Conservation (phyloP, 2,113 vertebrate species). For the Capra hircus region DNA sequence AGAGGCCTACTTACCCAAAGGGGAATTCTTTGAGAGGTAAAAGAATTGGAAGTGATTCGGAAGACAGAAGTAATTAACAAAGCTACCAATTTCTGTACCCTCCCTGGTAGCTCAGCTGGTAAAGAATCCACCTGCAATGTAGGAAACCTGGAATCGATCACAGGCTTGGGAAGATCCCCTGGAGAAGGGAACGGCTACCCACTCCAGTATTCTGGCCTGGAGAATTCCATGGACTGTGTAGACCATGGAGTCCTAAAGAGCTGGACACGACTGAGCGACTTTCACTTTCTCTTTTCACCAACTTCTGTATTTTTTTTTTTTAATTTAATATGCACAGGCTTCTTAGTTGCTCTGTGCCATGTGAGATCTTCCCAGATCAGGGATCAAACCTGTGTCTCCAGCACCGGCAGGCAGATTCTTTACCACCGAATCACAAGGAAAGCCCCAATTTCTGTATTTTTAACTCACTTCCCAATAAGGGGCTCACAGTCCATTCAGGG, state of each 20-base stretch:
- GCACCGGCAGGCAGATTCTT: neutral
- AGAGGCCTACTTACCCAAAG: neutral
- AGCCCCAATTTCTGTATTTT: neutral
- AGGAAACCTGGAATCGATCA: neutral
- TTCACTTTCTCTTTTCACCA: neutral
- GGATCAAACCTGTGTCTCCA: neutral
- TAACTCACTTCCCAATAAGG: neutral
- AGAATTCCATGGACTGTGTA: neutral
- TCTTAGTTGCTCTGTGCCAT: neutral
- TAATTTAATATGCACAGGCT: neutral
- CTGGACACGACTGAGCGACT: neutral
- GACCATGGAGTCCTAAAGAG: neutral
- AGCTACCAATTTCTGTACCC: neutral
- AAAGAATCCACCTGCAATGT: neutral
- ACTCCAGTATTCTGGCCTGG: neutral
- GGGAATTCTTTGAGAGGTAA: neutral
- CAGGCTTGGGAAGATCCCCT: neutral
- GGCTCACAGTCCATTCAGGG: neutral
- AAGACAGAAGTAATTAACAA: neutral
- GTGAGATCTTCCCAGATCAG: neutral
- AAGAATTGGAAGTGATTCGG: neutral
- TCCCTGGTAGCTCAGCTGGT: neutral
- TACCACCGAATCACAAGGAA: neutral
- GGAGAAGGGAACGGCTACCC: neutral
- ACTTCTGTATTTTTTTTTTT: neutral